Percentiles rank a stretch among this genome's conserved stretches.
These are phyloP conservation scores for Heterodera filipjevi DNA, from an alignment of 2,888 invertebrate genomes.

Conservation along the genomic window DNA sequence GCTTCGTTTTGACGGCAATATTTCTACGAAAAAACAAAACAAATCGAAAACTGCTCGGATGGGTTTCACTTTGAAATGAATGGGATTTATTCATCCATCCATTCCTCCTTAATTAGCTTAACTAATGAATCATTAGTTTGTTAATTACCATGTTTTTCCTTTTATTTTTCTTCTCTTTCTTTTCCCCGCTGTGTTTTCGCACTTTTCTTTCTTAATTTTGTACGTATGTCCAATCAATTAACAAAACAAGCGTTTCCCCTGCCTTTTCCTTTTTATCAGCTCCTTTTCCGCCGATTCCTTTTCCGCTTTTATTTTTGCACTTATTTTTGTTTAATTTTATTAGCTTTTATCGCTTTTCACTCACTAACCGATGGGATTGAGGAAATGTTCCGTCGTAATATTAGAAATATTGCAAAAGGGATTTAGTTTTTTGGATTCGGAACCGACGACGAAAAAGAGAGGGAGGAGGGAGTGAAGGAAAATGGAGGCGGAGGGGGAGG, in stretches of 20 bases:
- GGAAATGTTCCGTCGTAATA: not conserved
- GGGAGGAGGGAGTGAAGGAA: not conserved
- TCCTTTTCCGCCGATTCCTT: not conserved
- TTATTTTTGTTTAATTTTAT: not conserved
- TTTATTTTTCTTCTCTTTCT: not conserved
- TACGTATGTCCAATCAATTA: constrained; percentile 10
- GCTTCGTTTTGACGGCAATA: not conserved
- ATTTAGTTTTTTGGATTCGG: not conserved
- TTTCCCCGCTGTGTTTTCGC: not conserved
- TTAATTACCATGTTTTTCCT: not conserved
- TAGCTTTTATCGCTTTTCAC: not conserved
- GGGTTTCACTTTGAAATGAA: too few species aligned
- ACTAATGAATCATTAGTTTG: not conserved
- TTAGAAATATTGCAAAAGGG: not conserved
- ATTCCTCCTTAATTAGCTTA: not conserved
- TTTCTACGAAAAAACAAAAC: too few species aligned
- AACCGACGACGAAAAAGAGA: too few species aligned
- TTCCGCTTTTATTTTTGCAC: constrained; percentile 1
- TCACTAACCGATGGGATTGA: not conserved
- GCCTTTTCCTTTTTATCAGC: not conserved
- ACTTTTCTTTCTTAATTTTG: not conserved
- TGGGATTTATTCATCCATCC: too few species aligned
- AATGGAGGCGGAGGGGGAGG: not conserved
- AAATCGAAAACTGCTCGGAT: too few species aligned
- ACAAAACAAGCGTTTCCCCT: constrained; percentile 1